phyloP scores from a whole-genome alignment of 2,888 invertebrate genomes.

The Eledona agricola region DNA sequence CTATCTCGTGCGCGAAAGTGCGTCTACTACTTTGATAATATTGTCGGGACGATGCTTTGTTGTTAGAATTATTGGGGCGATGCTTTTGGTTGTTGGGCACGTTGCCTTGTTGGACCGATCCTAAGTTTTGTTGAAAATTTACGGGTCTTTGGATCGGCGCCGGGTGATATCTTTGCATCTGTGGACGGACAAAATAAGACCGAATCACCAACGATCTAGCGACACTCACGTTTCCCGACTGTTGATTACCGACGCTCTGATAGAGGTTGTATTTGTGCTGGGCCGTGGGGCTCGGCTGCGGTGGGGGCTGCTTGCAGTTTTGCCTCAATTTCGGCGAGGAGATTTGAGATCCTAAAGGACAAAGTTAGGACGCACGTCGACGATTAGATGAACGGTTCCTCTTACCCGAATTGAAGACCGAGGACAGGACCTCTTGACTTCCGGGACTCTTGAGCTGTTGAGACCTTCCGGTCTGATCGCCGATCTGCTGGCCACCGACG shows the following conservation, averaged over 20 bases:
- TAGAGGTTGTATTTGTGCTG: slow-evolving; percentile 68
- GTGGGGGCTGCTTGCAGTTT: slow-evolving; percentile 66
- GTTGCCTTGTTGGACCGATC: slow-evolving; percentile 57
- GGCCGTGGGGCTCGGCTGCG: slow-evolving; percentile 66
- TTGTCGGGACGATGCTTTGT: slow-evolving; percentile 62
- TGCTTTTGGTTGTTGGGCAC: slow-evolving; percentile 58
- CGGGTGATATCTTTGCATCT: slow-evolving; percentile 61
- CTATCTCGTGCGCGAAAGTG: neutral
- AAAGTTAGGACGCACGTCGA: slow-evolving; percentile 1
- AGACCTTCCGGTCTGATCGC: slow-evolving; percentile 56
- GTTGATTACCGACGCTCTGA: slow-evolving; percentile 64
- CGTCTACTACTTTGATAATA: slow-evolving; percentile 65
- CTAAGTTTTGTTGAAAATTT: slow-evolving; percentile 63
- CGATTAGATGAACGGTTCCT: slow-evolving; percentile 37
- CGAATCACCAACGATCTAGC: no score
- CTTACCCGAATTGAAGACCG: slow-evolving; percentile 68
- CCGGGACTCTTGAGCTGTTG: slow-evolving; percentile 70
- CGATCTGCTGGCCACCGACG: slow-evolving; percentile 52
- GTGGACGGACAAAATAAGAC: slow-evolving; percentile 29
- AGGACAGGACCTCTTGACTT: slow-evolving; percentile 65
- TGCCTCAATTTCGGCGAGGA: slow-evolving; percentile 68
- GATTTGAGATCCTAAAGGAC: slow-evolving; percentile 64
- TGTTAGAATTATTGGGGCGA: slow-evolving; percentile 57
- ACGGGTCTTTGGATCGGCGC: slow-evolving; percentile 67
- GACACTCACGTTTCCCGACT: slow-evolving; percentile 57